Evolutionary conservation across 2,113 vertebrate genomes (phyloP).

Genomic region (Panthera leo): DNA sequence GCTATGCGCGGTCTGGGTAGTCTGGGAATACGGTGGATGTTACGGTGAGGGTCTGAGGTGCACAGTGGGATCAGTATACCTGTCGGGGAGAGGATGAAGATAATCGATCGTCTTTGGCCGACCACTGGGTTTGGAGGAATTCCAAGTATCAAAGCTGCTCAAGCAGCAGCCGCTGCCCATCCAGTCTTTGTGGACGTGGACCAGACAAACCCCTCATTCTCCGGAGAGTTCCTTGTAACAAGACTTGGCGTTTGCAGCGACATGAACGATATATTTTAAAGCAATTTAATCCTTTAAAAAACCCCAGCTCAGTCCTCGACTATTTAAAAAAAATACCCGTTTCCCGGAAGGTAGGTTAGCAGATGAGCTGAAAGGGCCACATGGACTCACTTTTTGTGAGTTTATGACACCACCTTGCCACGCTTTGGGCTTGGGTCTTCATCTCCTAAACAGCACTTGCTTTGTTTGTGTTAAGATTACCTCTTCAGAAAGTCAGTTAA

Average conservation of each 20-base stretch:
- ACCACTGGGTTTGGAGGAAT: background rate
- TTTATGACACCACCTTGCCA: background rate
- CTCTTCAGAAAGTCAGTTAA: background rate
- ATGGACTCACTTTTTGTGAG: background rate
- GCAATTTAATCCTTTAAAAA: background rate
- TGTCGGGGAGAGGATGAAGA: background rate
- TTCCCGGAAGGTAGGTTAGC: background rate
- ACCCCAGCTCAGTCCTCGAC: background rate
- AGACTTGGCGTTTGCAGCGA: background rate
- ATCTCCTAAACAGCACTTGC: background rate
- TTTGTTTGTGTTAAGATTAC: background rate
- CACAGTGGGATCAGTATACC: background rate
- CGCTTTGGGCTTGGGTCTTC: background rate
- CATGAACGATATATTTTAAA: background rate
- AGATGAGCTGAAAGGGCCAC: background rate
- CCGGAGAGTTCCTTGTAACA: background rate
- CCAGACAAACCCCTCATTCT: background rate
- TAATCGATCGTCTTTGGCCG: background rate
- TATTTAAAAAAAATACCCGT: background rate
- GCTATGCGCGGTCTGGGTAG: background rate
- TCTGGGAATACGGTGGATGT: background rate
- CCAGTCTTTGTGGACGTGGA: accelerated
- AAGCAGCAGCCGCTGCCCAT: accelerated
- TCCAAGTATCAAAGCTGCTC: background rate
- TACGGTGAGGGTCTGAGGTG: background rate